Conservation (phyloP, 2,797 vertebrate genomes). For the Staurois parvus region DNA sequence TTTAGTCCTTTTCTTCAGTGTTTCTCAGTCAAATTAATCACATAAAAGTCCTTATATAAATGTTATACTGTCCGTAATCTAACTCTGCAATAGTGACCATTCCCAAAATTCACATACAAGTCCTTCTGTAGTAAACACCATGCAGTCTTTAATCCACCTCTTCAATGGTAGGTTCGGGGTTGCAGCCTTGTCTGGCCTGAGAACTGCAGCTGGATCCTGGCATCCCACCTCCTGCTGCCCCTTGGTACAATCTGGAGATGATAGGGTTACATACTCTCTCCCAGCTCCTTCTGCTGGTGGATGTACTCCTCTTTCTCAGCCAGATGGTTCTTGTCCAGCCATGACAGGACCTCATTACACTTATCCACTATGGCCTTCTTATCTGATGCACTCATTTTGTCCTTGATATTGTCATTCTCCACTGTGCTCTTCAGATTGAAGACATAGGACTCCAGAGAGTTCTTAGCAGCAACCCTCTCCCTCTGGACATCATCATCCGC, state of each 20-base stretch:
- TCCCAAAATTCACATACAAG: neutral
- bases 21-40: no score
- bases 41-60: neutral
- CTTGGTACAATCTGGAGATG: slow-evolving; percentile 62
- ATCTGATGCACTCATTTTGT: slow-evolving; percentile 67
- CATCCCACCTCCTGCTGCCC: neutral
- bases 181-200: neutral
- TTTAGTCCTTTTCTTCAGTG: no score
- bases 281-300: slow-evolving; percentile 64
- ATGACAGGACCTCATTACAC: slow-evolving; percentile 65
- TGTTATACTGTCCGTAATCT: neutral
- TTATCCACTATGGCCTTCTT: slow-evolving; percentile 64
- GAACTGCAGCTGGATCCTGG: slow-evolving; percentile 39
- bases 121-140: neutral
- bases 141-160: slow-evolving; percentile 59
- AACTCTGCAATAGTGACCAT: neutral
- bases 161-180: slow-evolving; percentile 53
- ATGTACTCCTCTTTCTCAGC: slow-evolving; percentile 66
- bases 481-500: slow-evolving; percentile 69
- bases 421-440: slow-evolving; percentile 74
- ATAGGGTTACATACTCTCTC: slow-evolving; percentile 64
- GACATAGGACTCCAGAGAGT: slow-evolving; percentile 71
- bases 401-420: slow-evolving; percentile 68
- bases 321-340: slow-evolving; percentile 67
- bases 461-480: slow-evolving; percentile 71